Evolutionary conservation across 1,140 invertebrate genomes (phyloP).

Genomic region (Homalodisca vitripennis): DNA sequence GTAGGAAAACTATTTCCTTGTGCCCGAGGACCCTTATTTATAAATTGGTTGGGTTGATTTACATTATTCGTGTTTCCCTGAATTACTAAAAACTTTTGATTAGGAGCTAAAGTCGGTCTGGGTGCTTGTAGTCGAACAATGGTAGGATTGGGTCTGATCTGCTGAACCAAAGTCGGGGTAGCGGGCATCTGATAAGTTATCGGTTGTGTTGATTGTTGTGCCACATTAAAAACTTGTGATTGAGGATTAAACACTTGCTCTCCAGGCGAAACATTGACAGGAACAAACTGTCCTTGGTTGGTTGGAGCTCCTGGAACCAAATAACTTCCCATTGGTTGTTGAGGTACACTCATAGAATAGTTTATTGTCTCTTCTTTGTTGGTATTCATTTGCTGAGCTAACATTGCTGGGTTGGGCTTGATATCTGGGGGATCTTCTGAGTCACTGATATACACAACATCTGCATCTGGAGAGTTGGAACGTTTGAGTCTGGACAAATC

Average conservation of each 20-base stretch:
- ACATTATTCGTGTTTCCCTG: not conserved
- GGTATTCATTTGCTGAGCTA: not conserved
- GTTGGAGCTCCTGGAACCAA: not conserved
- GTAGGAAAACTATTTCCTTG: constrained; percentile 16
- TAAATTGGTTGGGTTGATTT: constrained; percentile 10
- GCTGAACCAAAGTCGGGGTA: not conserved
- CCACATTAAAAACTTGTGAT: not conserved
- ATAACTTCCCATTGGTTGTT: not conserved
- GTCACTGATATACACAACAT: constrained; percentile 27
- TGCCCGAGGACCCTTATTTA: not conserved
- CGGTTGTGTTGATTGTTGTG: not conserved
- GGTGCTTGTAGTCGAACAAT: constrained; percentile 3
- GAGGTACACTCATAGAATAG: not conserved
- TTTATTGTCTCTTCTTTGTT: constrained; percentile 5
- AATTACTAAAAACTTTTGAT: constrained; percentile 18
- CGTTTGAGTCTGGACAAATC: constrained; percentile 21
- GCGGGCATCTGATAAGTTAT: constrained; percentile 3
- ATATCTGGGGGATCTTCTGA: constrained; percentile 14
- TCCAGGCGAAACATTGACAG: not conserved
- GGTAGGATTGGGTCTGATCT: constrained; percentile 4
- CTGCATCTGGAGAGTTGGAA: constrained; percentile 1
- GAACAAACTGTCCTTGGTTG: constrained; percentile 4
- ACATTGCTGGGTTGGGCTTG: not conserved
- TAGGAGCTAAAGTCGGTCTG: not conserved
- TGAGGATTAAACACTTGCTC: constrained; percentile 5